Conservation (phyloP, 2,797 vertebrate genomes). For the Phoeniculus purpureus region DNA sequence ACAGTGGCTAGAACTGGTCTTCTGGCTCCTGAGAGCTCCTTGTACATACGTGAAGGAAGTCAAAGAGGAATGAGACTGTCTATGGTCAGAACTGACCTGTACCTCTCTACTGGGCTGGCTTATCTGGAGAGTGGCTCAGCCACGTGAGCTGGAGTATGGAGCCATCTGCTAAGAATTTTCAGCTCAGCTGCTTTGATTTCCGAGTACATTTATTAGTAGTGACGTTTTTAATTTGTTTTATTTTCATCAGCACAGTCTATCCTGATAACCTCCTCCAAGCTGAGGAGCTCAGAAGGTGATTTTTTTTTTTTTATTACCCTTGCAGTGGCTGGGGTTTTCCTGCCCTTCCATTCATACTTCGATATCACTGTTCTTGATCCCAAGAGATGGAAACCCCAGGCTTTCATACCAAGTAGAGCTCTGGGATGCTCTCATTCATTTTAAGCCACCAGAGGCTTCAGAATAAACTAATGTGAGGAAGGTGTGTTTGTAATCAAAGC, state of each 20-base stretch:
- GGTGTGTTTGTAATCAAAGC: not conserved
- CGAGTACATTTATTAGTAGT: not conserved
- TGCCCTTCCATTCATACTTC: not conserved
- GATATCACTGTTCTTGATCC: not conserved
- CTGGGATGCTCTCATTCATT: not conserved
- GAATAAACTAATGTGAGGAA: not conserved
- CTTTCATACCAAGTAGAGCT: not conserved
- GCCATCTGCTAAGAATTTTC: slow-evolving; percentile 50
- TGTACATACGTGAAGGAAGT: not conserved
- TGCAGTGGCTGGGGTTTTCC: not conserved
- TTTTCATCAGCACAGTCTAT: not conserved
- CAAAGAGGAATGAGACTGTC: not conserved
- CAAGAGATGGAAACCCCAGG: not conserved
- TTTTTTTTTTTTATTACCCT: not conserved
- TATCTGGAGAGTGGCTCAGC: not conserved
- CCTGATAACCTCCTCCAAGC: not conserved
- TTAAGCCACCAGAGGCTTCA: not conserved
- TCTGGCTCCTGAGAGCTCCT: not conserved
- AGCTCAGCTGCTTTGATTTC: slow-evolving; percentile 5
- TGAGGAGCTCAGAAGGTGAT: not conserved
- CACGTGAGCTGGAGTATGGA: not conserved
- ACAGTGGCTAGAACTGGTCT: not conserved
- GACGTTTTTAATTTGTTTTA: not conserved
- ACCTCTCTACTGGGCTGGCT: not conserved
- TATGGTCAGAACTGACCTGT: not conserved